Evolutionary conservation across 2,113 vertebrate genomes (phyloP).

Genomic region (Hydropotes inermis): DNA sequence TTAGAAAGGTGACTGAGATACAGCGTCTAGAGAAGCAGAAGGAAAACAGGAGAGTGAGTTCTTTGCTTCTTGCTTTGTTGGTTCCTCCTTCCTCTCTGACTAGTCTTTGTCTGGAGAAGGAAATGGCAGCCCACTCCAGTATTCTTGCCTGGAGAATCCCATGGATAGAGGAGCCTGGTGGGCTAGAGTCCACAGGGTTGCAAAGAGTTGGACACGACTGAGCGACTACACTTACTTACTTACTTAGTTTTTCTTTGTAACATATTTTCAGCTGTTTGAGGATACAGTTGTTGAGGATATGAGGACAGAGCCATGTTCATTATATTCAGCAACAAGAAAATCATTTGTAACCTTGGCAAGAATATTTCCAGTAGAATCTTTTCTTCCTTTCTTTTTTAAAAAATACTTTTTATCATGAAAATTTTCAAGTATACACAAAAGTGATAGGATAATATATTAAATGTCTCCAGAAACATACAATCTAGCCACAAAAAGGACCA

Average conservation of each 20-base stretch:
- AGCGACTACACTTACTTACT: too few relatives aligned
- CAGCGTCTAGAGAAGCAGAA: neutral
- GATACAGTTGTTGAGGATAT: neutral
- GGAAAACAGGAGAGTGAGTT: neutral
- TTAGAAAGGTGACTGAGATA: neutral
- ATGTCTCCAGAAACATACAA: neutral
- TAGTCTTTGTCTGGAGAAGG: neutral
- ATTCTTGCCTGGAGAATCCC: too few relatives aligned
- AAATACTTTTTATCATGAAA: neutral
- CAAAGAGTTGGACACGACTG: too few relatives aligned
- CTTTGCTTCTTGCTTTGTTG: neutral
- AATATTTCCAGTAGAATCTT: neutral
- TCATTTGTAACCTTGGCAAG: neutral
- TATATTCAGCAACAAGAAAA: neutral
- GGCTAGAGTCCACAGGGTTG: too few relatives aligned
- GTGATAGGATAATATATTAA: neutral
- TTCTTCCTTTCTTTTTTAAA: neutral
- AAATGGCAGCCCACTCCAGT: too few relatives aligned
- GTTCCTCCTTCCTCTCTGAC: neutral
- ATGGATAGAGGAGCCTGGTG: too few relatives aligned
- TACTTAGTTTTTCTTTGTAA: neutral
- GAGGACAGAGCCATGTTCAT: neutral
- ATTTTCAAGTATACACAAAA: neutral
- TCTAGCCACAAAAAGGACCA: neutral
- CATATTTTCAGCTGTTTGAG: neutral